Evolutionary conservation across 1,140 invertebrate species (phyloP).

Genomic region (Apis mellifera): DNA sequence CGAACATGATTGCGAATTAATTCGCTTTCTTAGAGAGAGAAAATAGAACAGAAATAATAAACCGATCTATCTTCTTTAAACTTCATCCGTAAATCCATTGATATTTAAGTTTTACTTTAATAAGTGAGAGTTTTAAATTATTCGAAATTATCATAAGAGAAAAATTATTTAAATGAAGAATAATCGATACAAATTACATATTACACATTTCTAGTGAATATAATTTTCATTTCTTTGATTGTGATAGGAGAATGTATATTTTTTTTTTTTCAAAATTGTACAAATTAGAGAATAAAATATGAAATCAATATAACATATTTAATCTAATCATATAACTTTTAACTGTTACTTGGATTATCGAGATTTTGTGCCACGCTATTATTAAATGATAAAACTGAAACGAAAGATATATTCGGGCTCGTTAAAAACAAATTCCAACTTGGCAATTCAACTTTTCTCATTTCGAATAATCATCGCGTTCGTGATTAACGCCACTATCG

Average conservation of each 20-base stretch:
- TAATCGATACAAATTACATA: too few relatives aligned
- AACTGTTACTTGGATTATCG: too few relatives aligned
- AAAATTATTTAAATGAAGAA: too few relatives aligned
- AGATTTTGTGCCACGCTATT: background rate
- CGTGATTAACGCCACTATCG: background rate
- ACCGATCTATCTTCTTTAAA: background rate
- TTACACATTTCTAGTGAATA: too few relatives aligned
- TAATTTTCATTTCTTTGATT: too few relatives aligned
- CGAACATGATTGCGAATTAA: background rate
- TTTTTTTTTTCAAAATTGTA: background rate
- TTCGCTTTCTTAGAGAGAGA: background rate
- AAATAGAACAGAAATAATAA: background rate
- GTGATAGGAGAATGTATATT: too few relatives aligned
- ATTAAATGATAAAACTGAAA: too few relatives aligned
- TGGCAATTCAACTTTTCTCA: background rate
- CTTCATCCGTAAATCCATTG: background rate
- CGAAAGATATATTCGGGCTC: background rate
- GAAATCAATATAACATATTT: background rate
- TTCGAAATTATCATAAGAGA: background rate
- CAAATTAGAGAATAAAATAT: background rate
- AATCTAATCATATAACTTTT: background rate
- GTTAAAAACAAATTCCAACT: background rate
- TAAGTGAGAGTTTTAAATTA: background rate
- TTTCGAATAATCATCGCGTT: background rate
- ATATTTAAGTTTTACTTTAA: background rate